Base-by-base conservation (phyloP, 2,888 invertebrate species). In the Aspidiotus rigidus region DNA sequence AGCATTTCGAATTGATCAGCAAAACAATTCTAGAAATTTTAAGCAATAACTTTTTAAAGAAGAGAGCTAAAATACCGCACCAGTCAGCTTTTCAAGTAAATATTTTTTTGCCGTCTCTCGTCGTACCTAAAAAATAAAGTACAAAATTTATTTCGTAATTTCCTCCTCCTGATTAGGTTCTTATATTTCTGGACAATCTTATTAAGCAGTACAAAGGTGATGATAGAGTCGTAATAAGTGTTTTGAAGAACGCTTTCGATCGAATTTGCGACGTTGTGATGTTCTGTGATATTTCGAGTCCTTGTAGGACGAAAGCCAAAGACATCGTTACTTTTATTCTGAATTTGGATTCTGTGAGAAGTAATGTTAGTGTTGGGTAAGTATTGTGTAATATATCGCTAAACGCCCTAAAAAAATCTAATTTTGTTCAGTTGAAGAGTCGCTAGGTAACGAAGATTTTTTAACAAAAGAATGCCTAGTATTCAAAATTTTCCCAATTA, bases 251-350 rank as follows among this genome's bases (percentile, higher is more conserved):
- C n/a, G 72, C 73, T 40, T 72, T 76, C 7, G 73, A 74, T 44
- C 72, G 73, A 11, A 69, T 77, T 11, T 76, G 75, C 57, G 76
- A 77, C 64, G 74, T 75, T 39, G 62, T 75, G 10, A 76, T 77
- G 75, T 77, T 76, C 70, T 74, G 75, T 44, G 76, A 77, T 62
- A 72, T 73, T 41, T 70, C 64, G 8, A 73, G 73, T 60, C 69
- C 73, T 17, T 75, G 74, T 55, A 73, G 73, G 72, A 73, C 73
- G 62, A 71, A 74, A 55, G 71, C 74, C 1, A 72, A 73, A 64
- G 74, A 75, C 53, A 70, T 75, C 40, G 53, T 75, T 10, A 71
- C 70, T n/a, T 62, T 69, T 41, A 69, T 62, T 17, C 17, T 69
- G 28, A 53, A 67, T 53, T 44, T 66, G 57, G 42, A 66, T 59